Conservation (phyloP, 2,888 invertebrate species). For the Alcis repandata region DNA sequence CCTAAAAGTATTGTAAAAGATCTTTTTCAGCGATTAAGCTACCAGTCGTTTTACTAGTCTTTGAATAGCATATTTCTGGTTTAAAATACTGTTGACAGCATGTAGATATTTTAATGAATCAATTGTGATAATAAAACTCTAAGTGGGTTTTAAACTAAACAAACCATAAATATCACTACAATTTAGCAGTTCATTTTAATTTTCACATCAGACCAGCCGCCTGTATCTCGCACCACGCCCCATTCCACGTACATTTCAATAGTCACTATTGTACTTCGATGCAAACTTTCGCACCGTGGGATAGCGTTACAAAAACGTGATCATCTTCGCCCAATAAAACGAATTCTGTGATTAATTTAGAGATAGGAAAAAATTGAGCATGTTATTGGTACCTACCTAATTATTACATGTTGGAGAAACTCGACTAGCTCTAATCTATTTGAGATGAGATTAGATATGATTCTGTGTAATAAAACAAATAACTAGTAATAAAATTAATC, state of each 20-base stretch:
- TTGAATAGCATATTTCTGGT: no score
- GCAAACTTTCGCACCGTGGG: conserved; percentile 25
- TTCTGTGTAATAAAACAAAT: no score
- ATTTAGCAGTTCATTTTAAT: not conserved
- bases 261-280: conserved; percentile 14
- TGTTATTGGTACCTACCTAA: not conserved
- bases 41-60: no score
- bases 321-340: conserved; percentile 11
- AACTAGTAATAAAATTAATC: no score
- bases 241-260: conserved; percentile 10
- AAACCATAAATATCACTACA: no score
- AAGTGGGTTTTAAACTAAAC: no score
- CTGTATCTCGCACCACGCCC: not conserved
- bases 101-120: no score
- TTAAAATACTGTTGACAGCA: no score
- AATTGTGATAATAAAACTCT: no score
- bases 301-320: conserved; percentile 13
- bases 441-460: not conserved
- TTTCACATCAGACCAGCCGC: no score
- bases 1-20: no score
- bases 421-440: not conserved
- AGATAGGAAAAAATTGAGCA: conserved; percentile 5
- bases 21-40: no score
- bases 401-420: conserved; percentile 5
- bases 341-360: conserved; percentile 13